Evolutionary conservation across 1,140 invertebrate species (phyloP), one percentile per base, ranked within the genome.

Genomic region (Diploscapter pachys): DNA sequence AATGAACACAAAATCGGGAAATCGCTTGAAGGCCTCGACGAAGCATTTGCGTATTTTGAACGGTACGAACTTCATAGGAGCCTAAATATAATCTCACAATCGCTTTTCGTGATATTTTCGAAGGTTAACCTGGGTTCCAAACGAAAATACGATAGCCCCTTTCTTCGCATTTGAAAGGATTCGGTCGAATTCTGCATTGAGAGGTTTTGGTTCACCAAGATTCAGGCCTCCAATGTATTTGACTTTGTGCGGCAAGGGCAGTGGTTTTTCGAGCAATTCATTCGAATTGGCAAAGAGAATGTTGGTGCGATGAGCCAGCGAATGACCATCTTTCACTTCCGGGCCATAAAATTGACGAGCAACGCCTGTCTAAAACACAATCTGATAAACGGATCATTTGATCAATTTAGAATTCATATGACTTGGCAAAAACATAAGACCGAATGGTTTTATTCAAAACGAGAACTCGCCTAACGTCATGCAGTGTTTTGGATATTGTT

Each of bases 151-250:
- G 6, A 76, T 59, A 3, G 67, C 70, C 72, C 75, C 75, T 57
- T 76, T 76, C 2, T 4, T 2, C 8, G 54, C 51, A 48, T 57
- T 31, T 54, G 51, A 49, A 9, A 76, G 75, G n/a, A 76, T 76
- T 4, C 55, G 31, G 6, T 76, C 54, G 63, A 72, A 72, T 72
- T 76, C 75, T 57, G 55, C 6, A 48, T 8, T 66, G 9, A 76
- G 53, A 4, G 69, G 62, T 48, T 76, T 59, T 9, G 69, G 61
- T 52, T 76, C 65, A 31, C 53, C 56, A 13, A 55, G 53, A 13
- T 64, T 71, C 53, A 76, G 71, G n/a, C 75, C 75, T 49, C 75
- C 75, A n/a, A 76, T 76, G 63, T 71, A 76, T 49, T 72, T 64
- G 11, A 76, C 65, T 67, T 71, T 76, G 8, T 67, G 69, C 53